A percentile compares a stretch with the other conserved stretches of the same genome.
Conservation (phyloP, 2,797 vertebrate genomes). For the Bryconaethiops microstoma region DNA sequence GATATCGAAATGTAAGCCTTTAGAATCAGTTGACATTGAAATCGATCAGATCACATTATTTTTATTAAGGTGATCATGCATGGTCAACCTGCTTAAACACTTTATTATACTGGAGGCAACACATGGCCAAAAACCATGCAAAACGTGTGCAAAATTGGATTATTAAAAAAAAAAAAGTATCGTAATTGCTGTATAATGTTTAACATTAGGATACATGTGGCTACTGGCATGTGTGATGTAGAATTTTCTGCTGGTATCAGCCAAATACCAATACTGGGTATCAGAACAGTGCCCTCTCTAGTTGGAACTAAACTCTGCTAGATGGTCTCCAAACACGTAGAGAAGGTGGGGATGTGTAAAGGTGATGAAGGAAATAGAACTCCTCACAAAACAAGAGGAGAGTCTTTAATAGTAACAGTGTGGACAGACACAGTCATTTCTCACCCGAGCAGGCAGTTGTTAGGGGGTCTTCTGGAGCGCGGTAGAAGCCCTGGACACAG, state of each 20-base stretch:
- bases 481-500: conserved; percentile 84
- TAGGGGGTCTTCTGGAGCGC: conserved; percentile 73
- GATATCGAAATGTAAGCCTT: too few species aligned
- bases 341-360: background rate
- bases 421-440: background rate
- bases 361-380: background rate
- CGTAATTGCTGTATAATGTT: too few species aligned
- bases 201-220: too few species aligned
- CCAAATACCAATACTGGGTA: background rate
- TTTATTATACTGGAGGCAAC: too few species aligned
- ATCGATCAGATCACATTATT: too few species aligned
- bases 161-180: too few species aligned
- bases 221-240: too few species aligned
- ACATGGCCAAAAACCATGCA: too few species aligned
- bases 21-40: too few species aligned
- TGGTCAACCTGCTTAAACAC: too few species aligned
- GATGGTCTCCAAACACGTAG: background rate
- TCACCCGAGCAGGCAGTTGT: conserved; percentile 85
- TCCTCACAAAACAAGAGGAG: background rate
- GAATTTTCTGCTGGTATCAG: background rate
- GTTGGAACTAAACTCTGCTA: background rate
- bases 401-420: background rate
- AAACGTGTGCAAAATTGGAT: too few species aligned
- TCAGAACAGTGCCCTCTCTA: background rate
- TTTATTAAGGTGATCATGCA: too few species aligned